These are phyloP conservation scores for Acleris sparsana DNA, from an alignment of 2,888 invertebrate species.

Conservation along the genomic window DNA sequence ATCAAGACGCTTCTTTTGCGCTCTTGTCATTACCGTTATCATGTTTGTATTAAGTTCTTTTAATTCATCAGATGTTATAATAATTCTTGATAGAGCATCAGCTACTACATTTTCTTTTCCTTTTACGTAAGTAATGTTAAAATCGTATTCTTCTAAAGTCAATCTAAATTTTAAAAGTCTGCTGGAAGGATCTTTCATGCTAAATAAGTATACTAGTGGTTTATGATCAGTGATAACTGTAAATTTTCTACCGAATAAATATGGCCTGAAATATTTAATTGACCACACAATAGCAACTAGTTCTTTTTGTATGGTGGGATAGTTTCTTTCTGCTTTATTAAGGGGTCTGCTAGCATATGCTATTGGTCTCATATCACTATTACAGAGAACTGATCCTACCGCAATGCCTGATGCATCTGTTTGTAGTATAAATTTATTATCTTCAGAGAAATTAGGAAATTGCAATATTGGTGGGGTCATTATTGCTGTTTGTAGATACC, in stretches of 20 bases:
- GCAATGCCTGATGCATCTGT: no score
- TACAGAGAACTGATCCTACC: background rate
- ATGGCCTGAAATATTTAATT: background rate
- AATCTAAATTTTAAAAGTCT: conserved; percentile 36
- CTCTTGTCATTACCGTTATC: conserved; percentile 24
- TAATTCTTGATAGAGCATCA: conserved; percentile 30
- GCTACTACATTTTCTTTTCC: conserved; percentile 30
- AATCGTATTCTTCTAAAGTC: conserved; percentile 9
- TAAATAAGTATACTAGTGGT: conserved; percentile 35
- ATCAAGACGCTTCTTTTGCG: conserved; percentile 28
- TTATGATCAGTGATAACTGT: conserved; percentile 31
- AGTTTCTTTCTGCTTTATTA: background rate
- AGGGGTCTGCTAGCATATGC: conserved; percentile 24
- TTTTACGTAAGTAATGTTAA: conserved; percentile 11
- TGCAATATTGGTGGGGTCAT: conserved; percentile 13
- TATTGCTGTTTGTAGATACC: background rate
- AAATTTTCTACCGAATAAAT: conserved; percentile 6
- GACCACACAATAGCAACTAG: conserved; percentile 36
- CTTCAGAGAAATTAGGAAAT: conserved; percentile 21
- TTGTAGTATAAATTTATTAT: no score
- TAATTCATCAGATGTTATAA: conserved; percentile 28
- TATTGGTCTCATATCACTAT: no score
- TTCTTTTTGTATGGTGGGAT: conserved; percentile 29
- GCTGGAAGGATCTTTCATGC: conserved; percentile 36
- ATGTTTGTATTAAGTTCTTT: conserved; percentile 29